phyloP scores from a whole-genome alignment of 2,113 vertebrate species.

The Stictonetta naevosa region DNA sequence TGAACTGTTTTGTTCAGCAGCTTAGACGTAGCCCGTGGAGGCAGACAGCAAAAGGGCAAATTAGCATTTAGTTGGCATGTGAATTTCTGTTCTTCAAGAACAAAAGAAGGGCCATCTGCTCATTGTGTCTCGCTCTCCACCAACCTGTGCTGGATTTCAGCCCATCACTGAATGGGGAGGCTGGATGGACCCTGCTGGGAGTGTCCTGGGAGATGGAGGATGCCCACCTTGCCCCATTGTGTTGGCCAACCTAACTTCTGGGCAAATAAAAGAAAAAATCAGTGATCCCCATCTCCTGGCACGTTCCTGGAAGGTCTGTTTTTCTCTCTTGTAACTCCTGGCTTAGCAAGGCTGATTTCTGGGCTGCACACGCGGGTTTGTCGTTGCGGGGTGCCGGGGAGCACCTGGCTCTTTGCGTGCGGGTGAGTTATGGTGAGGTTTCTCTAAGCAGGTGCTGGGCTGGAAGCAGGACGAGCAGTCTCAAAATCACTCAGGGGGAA shows the following conservation, averaged over 20 bases:
- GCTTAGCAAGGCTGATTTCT: neutral
- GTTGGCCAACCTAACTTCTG: neutral
- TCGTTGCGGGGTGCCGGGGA: neutral
- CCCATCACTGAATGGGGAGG: neutral
- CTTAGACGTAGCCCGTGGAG: conserved; percentile 24
- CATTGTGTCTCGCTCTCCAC: conserved; percentile 38
- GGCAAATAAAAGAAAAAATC: neutral
- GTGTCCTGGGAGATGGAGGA: neutral
- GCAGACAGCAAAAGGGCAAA: conserved; percentile 69
- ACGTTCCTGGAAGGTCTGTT: neutral
- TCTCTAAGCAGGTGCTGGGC: neutral
- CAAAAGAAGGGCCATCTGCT: conserved; percentile 61
- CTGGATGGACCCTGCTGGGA: neutral
- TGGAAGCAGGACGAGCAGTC: neutral
- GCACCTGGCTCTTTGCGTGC: neutral
- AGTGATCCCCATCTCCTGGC: neutral
- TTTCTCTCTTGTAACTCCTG: neutral
- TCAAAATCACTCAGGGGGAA: neutral
- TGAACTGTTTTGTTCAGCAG: neutral
- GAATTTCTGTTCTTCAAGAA: conserved; percentile 48
- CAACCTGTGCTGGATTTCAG: conserved; percentile 5
- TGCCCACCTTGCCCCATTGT: no score
- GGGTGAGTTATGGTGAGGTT: neutral
- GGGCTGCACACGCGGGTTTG: neutral
- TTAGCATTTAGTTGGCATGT: conserved; percentile 61